Percentiles rank a stretch among this genome's conserved stretches.
phyloP scores from a whole-genome alignment of 1,140 invertebrate species.

The Goniozus legneri region DNA sequence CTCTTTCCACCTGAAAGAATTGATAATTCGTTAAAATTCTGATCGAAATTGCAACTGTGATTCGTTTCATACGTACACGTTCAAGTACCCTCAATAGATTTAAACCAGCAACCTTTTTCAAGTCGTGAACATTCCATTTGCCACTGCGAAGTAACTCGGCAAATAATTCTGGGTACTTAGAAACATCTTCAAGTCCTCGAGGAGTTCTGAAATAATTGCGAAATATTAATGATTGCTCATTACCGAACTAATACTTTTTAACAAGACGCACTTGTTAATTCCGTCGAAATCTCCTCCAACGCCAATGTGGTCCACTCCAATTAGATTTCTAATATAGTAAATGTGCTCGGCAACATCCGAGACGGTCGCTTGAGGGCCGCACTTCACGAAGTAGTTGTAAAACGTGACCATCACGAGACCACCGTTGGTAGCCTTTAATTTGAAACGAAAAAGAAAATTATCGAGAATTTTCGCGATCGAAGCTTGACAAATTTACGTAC shows the following conservation, averaged over 20 bases:
- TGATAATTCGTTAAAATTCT: neutral
- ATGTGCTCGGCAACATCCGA: slow-evolving; percentile 67
- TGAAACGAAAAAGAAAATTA: too few relatives aligned
- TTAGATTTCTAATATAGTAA: slow-evolving; percentile 60
- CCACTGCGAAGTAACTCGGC: slow-evolving; percentile 74
- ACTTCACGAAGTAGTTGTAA: slow-evolving; percentile 81
- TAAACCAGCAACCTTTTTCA: slow-evolving; percentile 83
- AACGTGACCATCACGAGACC: slow-evolving; percentile 90
- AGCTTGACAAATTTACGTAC: slow-evolving; percentile 46
- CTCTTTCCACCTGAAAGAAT: slow-evolving; percentile 36
- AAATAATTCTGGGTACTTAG: slow-evolving; percentile 83
- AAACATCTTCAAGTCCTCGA: slow-evolving; percentile 85
- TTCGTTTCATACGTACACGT: slow-evolving; percentile 27
- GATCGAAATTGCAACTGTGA: too few relatives aligned
- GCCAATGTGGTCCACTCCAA: slow-evolving; percentile 61
- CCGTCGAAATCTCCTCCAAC: slow-evolving; percentile 61
- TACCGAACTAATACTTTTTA: too few relatives aligned
- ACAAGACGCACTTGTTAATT: slow-evolving; percentile 55
- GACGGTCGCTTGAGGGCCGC: slow-evolving; percentile 67
- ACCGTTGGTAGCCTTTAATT: slow-evolving; percentile 70
- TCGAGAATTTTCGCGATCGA: too few relatives aligned
- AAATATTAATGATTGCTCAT: too few relatives aligned
- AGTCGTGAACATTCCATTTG: slow-evolving; percentile 77
- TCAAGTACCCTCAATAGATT: slow-evolving; percentile 78
- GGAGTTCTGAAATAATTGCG: slow-evolving; percentile 62